Evolutionary conservation across 2,797 vertebrate species (phyloP).

Genomic region (Melanotaenia nigrans): DNA sequence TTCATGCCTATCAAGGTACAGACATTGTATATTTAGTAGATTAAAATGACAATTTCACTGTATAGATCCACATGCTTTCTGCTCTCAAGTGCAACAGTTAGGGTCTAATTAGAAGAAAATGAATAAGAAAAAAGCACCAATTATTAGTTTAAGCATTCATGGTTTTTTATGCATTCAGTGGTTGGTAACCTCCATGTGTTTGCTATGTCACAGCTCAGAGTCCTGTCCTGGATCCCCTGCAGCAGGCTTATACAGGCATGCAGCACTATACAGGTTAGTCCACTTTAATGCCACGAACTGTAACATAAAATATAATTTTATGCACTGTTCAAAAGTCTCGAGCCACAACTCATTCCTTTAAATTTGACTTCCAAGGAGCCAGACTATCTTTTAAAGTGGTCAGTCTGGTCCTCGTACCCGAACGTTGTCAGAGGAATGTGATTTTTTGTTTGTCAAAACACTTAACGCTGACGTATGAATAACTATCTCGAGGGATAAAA

Average conservation of each 20-base stretch:
- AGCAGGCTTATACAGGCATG: conserved; percentile 95
- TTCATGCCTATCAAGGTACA: conserved; percentile 94
- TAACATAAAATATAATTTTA: background rate
- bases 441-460: background rate
- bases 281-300: background rate
- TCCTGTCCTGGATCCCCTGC: conserved; percentile 91
- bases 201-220: conserved; percentile 88
- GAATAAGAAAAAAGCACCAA: conserved; percentile 41
- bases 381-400: background rate
- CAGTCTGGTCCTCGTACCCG: background rate
- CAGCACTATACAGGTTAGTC: conserved; percentile 93
- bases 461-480: background rate
- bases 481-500: background rate
- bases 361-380: background rate
- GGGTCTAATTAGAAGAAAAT: conserved; percentile 37
- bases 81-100: conserved; percentile 16
- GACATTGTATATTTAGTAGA: background rate
- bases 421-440: background rate
- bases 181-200: conserved; percentile 47
- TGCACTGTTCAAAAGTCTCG: background rate
- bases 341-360: background rate
- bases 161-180: conserved; percentile 16
- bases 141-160: conserved; percentile 51
- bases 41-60: background rate
- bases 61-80: conserved; percentile 15